Base-by-base conservation (phyloP, 1,140 invertebrate species). In the Wiebesia pumilae region DNA sequence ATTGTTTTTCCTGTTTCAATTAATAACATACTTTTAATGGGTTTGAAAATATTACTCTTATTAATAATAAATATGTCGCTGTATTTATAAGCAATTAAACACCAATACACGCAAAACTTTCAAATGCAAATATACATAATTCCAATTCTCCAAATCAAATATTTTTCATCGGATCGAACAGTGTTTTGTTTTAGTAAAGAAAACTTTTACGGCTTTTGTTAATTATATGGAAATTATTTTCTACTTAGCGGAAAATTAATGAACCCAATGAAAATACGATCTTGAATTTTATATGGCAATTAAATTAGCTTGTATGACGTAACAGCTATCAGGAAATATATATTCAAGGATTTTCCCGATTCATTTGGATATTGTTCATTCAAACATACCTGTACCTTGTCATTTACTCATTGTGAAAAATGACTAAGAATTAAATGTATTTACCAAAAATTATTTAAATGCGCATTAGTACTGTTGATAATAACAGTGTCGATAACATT, bases 221-320 rank as follows among this genome's bases (percentile, higher is more conserved):
- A 73, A 0, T 73, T 40, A 40, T 27, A 73, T 40, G 69, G 33
- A 69, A 40, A 24, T 40, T 10, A 3, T 40, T 43, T 21, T 40
- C 0, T 1, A 27, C 21, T 27, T 1, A 43, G 9, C 1, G 35
- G 33, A 73, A 43, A 69, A 81, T 58, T 73, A 38, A 27, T 12
- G 58, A 65, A 27, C 67, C 27, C 30, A 27, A 67, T 14, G 35
- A 67, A 47, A 58, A 78, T 24, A 33, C 21, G 30, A 85, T 69
- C 47, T 54, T 85, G 24, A 79, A 69, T 51, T 80, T 38, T 12
- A 78, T 78, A 78, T 78, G 3, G 14, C 1, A 30, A 78, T 78
- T 51, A 65, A 65, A 78, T 14, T 19, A 40, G n/a, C 33, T 30
- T 62, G 33, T 62, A 27, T 58, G 71, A 10, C 33, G n/a, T n/a